phyloP scores from a whole-genome alignment of 2,113 vertebrate species.

The Epinephelus moara region DNA sequence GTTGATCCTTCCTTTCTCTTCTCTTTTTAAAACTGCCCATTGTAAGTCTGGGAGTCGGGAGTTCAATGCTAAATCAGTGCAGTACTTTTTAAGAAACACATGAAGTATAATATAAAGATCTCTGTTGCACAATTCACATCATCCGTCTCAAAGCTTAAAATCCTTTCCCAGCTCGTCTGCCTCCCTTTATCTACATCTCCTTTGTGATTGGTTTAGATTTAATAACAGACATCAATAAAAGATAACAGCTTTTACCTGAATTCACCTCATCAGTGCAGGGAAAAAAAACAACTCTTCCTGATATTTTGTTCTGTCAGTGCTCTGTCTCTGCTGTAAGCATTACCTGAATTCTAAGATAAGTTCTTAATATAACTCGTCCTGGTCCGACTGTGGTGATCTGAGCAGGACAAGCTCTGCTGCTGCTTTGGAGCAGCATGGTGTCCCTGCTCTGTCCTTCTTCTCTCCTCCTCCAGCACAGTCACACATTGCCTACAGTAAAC shows the following conservation, averaged over 20 bases:
- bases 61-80: background rate
- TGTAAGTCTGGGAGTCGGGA: too few relatives aligned
- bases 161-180: background rate
- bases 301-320: conserved; percentile 2
- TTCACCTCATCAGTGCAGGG: conserved; percentile 37
- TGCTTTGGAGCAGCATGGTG: conserved; percentile 49
- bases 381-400: conserved; percentile 44
- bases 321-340: background rate
- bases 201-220: conserved; percentile 47
- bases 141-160: conserved; percentile 35
- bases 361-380: conserved; percentile 40
- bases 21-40: background rate
- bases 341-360: conserved; percentile 23
- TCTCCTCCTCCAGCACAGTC: conserved; percentile 50
- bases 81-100: background rate
- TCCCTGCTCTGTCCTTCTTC: conserved; percentile 54
- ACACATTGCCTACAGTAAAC: conserved; percentile 64
- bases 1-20: background rate
- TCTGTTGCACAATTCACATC: conserved; percentile 6
- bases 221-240: conserved; percentile 60
- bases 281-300: conserved; percentile 15
- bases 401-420: conserved; percentile 48
- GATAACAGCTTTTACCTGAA: conserved; percentile 53
- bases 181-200: conserved; percentile 30
- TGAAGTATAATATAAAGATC: conserved; percentile 4